phyloP scores from a whole-genome alignment of 2,797 vertebrate genomes.

The Sphenopsis melanotis region DNA sequence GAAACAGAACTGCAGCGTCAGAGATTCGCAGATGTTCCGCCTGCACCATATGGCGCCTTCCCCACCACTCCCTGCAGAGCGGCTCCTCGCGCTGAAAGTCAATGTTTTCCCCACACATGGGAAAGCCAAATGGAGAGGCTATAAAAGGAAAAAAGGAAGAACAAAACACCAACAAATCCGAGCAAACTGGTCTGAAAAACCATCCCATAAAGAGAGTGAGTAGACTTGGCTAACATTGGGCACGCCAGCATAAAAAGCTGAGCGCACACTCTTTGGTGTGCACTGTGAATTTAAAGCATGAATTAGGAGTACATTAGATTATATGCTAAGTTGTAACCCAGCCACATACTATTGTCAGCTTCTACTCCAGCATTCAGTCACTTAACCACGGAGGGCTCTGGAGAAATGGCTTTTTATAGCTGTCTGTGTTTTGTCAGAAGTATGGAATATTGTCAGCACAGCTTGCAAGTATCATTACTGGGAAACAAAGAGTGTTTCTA shows the following conservation, averaged over 20 bases:
- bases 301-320: background rate
- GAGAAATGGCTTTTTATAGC: background rate
- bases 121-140: slow-evolving; percentile 22
- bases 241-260: background rate
- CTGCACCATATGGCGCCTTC: slow-evolving; percentile 34
- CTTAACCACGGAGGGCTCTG: background rate
- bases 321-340: background rate
- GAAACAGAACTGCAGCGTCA: slow-evolving; percentile 37
- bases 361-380: background rate
- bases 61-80: background rate
- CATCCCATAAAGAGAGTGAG: background rate
- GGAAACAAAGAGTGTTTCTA: background rate
- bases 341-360: background rate
- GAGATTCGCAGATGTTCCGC: slow-evolving; percentile 39
- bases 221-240: background rate
- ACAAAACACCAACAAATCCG: background rate
- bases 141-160: slow-evolving; percentile 25
- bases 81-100: background rate
- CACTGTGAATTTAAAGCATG: background rate
- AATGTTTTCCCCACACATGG: slow-evolving; percentile 36
- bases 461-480: background rate
- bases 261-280: background rate
- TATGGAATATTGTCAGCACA: background rate
- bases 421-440: background rate
- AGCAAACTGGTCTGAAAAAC: background rate